Base-by-base conservation (phyloP, 2,797 vertebrate species). In the Coregonus ussuriensis region DNA sequence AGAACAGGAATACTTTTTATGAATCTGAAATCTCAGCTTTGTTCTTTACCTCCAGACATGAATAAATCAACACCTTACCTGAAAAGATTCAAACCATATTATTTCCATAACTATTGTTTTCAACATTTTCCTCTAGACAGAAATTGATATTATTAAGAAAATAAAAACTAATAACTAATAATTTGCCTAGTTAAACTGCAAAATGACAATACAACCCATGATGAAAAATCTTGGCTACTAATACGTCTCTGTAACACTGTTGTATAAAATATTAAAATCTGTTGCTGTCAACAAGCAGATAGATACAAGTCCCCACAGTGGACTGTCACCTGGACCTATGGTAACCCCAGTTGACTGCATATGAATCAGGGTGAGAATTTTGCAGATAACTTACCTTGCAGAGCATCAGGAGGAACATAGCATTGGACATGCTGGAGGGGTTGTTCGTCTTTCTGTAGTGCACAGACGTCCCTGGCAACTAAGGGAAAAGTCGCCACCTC, bases 401-500 rank as follows among this genome's bases (percentile, higher is more conserved):
- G 90, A 95, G 96, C 96, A 98, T 99, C 97, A 98, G 97, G 97
- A 96, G 92, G 90, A 94, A 91, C 93, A 94, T 95, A 93, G 92
- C 95, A 95, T 91, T 91, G 90, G 93, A 93, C 95, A 95, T 95
- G 95, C 95, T 94, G 96, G 82, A 81, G 74, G 81, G 79, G 86
- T 89, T 54, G 86, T 89, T 54, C 77, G 83, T 79, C 90, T 90
- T 88, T 87, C 91, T 54, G 73, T 83, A 81, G 85, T 74, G 81
- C 83, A 78, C 88, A 90, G 84, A 85, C 90, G 89, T 92, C 90
- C 91, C 90, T 84, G 91, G 86, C 88, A 85, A 89, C 90, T 91
- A 88, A 82, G 81, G 86, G 85, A 87, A 88, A 92, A 87, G 90
- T 89, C 82, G 80, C 79, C 81, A 89, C 89, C 87, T 85, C 85